Conservation (phyloP, 2,888 invertebrate species). For the Oligia strigilis region DNA sequence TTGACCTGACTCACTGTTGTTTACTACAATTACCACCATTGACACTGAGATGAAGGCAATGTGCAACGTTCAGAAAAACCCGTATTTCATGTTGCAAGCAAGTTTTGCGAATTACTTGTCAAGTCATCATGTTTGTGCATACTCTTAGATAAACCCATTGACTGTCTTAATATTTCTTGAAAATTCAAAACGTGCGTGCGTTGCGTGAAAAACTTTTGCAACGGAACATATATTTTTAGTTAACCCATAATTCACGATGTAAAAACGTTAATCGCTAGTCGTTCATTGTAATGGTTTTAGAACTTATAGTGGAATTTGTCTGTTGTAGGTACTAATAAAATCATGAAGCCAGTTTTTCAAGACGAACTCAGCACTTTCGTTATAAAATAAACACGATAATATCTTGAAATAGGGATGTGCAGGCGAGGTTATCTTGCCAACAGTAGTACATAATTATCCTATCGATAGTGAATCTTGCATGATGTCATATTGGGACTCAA, state of each 20-base stretch:
- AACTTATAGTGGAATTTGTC: neutral
- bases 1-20: conserved; percentile 42
- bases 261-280: neutral
- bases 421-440: conserved; percentile 45
- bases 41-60: conserved; percentile 32
- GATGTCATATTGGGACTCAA: conserved; percentile 64
- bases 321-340: neutral
- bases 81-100: conserved; percentile 18
- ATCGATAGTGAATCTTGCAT: conserved; percentile 59
- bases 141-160: conserved; percentile 47
- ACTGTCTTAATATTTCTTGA: conserved; percentile 10
- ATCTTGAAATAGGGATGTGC: conserved; percentile 48
- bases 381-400: conserved; percentile 44
- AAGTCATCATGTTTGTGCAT: conserved; percentile 37
- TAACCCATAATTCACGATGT: neutral
- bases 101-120: conserved; percentile 32
- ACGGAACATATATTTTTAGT: neutral
- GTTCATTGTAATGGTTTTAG: neutral
- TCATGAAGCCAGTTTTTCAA: neutral
- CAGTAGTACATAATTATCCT: conserved; percentile 48
- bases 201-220: neutral
- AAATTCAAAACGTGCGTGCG: neutral
- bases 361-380: conserved; percentile 8
- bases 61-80: conserved; percentile 18
- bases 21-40: conserved; percentile 26